Evolutionary conservation across 53 echinoderm and acorn worm species (phyloP).

Genomic region (Echinometra lucunter): DNA sequence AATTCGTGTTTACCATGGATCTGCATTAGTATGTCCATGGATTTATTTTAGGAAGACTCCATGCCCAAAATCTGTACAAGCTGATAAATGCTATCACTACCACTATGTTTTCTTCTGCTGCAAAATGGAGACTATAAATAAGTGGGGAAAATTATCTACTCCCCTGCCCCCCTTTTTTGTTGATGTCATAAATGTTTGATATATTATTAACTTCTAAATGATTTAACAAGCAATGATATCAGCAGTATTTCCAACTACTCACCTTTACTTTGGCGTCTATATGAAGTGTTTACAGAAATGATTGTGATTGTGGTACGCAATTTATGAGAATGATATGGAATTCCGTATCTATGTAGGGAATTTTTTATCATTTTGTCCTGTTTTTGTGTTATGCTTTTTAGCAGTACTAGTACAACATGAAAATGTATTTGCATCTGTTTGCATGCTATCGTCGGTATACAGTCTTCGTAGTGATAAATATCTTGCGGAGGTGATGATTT

Average conservation of each 20-base stretch:
- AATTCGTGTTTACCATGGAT: not conserved
- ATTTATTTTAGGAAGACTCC: too few species aligned
- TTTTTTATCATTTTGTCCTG: not conserved
- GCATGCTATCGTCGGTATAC: not conserved
- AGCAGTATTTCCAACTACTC: not conserved
- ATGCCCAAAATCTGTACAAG: not conserved
- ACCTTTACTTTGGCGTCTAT: not conserved
- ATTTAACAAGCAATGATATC: not conserved
- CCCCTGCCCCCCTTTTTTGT: too few species aligned
- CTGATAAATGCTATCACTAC: not conserved
- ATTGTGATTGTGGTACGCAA: not conserved
- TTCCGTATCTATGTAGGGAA: not conserved
- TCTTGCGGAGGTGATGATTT: not conserved
- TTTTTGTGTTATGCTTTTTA: not conserved
- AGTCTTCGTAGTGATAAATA: not conserved
- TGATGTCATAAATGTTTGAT: too few species aligned
- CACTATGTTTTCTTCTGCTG: too few species aligned
- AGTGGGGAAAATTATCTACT: too few species aligned
- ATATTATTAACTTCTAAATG: not conserved
- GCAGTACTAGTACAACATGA: not conserved
- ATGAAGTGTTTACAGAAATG: not conserved
- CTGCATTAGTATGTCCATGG: too few species aligned
- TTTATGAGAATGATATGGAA: not conserved
- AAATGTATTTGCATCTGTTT: conserved; percentile 33
- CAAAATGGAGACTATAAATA: too few species aligned